Conservation (phyloP, 2,888 invertebrate genomes). For the Orgyia antiqua region DNA sequence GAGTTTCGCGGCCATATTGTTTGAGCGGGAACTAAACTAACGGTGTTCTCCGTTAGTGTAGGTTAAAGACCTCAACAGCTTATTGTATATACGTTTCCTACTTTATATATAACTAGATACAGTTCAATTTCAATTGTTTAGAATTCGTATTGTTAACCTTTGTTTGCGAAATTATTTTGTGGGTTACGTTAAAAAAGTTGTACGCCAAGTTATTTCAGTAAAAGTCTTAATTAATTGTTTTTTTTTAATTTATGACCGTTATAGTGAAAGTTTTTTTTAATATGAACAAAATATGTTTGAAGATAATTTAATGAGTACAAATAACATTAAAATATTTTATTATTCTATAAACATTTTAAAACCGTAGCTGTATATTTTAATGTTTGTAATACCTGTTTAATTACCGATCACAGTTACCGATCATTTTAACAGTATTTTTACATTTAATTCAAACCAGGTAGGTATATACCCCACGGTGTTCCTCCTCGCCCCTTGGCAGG, state of each 20-base stretch:
- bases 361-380: no score
- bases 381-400: no score
- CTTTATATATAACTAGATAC: constrained; percentile 12
- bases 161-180: constrained; percentile 26
- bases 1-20: constrained; percentile 40
- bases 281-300: background rate
- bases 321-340: background rate
- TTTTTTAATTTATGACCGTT: background rate
- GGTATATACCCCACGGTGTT: no score
- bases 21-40: constrained; percentile 49
- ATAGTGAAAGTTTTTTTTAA: background rate
- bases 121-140: constrained; percentile 21
- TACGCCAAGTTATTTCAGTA: constrained; percentile 2
- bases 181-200: constrained; percentile 9
- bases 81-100: constrained; percentile 15
- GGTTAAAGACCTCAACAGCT: constrained; percentile 39
- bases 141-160: constrained; percentile 19
- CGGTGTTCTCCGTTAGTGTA: constrained; percentile 39
- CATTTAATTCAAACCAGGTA: no score
- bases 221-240: constrained; percentile 1
- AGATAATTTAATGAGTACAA: background rate
- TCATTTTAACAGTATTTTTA: no score
- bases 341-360: background rate
- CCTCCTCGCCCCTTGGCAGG: no score
- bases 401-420: no score